A percentile compares a stretch with the other conserved stretches of the same genome.
These are phyloP conservation scores for Lutraria rhynchaena DNA, from an alignment of 1,140 invertebrate genomes.

Conservation along the genomic window DNA sequence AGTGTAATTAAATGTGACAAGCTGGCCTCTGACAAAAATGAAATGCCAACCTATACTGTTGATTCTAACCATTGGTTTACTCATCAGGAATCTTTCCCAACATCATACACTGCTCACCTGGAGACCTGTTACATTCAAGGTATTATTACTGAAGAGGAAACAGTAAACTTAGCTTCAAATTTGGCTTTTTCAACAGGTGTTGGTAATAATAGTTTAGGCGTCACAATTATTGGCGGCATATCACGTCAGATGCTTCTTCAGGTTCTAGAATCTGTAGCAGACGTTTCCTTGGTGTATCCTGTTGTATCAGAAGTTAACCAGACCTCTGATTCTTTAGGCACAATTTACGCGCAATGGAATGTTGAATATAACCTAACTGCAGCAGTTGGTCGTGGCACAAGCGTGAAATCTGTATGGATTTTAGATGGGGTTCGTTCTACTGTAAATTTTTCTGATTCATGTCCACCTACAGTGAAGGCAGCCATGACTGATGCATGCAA, in stretches of 20 bases:
- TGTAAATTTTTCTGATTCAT: conserved; percentile 20
- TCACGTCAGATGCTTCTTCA: neutral
- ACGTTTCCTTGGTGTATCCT: conserved; percentile 62
- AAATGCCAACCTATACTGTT: neutral
- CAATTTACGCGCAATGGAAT: conserved; percentile 51
- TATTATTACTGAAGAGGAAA: conserved; percentile 1
- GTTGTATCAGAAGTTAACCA: neutral
- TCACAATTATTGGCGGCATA: conserved; percentile 14
- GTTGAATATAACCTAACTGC: conserved; percentile 49
- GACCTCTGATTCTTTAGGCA: conserved; percentile 18
- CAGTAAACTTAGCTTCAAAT: conserved; percentile 8
- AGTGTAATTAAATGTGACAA: conserved; percentile 40
- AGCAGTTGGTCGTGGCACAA: conserved; percentile 56
- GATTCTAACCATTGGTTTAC: conserved; percentile 12
- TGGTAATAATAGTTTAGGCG: conserved; percentile 19
- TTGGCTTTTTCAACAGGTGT: conserved; percentile 10
- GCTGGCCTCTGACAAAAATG: neutral
- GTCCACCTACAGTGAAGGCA: conserved; percentile 34
- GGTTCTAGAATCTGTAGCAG: conserved; percentile 39
- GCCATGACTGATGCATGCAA: conserved; percentile 29
- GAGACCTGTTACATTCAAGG: conserved; percentile 40
- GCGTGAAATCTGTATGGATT: conserved; percentile 52
- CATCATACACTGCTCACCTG: neutral
- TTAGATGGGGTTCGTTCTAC: conserved; percentile 10
- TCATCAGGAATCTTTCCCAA: conserved; percentile 1